Percentiles rank a stretch among this genome's conserved stretches.
These are phyloP conservation scores for Kradibia gibbosae DNA, from an alignment of 1,140 invertebrate species.

Conservation along the genomic window DNA sequence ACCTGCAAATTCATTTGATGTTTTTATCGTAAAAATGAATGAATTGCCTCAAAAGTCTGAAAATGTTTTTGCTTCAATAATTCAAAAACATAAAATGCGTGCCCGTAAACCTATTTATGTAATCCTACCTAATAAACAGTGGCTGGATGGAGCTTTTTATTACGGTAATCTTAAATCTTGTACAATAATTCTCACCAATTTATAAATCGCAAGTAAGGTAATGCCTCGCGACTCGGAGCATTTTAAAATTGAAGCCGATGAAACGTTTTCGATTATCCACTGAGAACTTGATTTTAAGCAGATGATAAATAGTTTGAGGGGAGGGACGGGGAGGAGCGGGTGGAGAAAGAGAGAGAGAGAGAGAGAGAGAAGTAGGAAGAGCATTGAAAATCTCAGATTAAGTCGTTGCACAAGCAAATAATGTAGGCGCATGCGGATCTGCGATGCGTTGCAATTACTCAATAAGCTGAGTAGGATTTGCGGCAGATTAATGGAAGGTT, in stretches of 20 bases:
- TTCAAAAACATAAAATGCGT: not conserved
- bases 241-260: not conserved
- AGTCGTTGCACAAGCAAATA: conserved; percentile 44
- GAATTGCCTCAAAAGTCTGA: too few species aligned
- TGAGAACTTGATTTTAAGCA: not conserved
- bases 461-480: conserved; percentile 1
- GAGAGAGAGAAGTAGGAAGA: conserved; percentile 28
- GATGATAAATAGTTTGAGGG: too few species aligned
- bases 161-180: not conserved
- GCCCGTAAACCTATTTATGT: not conserved
- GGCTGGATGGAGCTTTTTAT: not conserved
- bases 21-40: too few species aligned
- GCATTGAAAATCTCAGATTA: conserved; percentile 40
- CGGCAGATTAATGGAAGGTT: not conserved
- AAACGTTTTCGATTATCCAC: not conserved
- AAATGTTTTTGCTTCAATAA: too few species aligned
- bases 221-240: not conserved
- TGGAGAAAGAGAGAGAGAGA: not conserved
- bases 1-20: too few species aligned
- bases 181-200: not conserved
- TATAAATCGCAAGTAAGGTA: not conserved
- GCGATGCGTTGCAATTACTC: conserved; percentile 28
- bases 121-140: too few species aligned
- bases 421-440: conserved; percentile 15
- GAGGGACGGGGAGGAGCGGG: not conserved